These are phyloP conservation scores for Drepanosiphum platanoidis DNA, from an alignment of 2,888 invertebrate species.

Conservation along the genomic window DNA sequence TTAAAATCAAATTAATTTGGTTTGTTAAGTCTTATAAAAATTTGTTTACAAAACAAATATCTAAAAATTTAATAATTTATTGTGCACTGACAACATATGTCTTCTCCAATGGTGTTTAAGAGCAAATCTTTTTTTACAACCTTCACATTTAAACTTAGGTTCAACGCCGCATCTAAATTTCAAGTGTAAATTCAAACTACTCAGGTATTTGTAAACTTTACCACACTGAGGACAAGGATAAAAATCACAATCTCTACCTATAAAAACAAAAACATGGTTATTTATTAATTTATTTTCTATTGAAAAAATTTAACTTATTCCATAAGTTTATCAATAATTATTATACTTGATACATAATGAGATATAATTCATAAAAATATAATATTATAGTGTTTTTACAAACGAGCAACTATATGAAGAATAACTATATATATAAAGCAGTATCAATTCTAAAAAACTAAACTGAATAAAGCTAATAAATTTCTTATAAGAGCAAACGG, in stretches of 20 bases:
- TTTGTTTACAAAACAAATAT: neutral
- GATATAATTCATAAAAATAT: neutral
- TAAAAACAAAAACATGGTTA: constrained; percentile 36
- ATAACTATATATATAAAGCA: neutral
- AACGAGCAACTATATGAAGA: constrained; percentile 1
- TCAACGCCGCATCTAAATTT: constrained; percentile 70
- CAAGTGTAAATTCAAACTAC: constrained; percentile 63
- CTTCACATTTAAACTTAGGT: constrained; percentile 67
- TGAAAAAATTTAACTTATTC: neutral
- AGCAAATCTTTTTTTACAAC: constrained; percentile 63
- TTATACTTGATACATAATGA: neutral
- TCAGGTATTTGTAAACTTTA: constrained; percentile 66
- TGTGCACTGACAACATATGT: constrained; percentile 62
- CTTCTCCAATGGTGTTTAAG: constrained; percentile 63
- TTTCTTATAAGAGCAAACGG: neutral
- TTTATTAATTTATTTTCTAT: neutral
- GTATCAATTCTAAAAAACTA: neutral
- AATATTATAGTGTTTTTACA: neutral
- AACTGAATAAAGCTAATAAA: neutral
- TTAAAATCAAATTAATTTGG: neutral
- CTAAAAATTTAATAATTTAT: constrained; percentile 15
- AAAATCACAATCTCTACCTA: constrained; percentile 37
- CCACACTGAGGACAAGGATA: constrained; percentile 65
- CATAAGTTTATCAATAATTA: neutral
- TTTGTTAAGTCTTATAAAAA: neutral